Evolutionary conservation across 2,888 invertebrate genomes (phyloP).

Genomic region (Pammene fasciana): DNA sequence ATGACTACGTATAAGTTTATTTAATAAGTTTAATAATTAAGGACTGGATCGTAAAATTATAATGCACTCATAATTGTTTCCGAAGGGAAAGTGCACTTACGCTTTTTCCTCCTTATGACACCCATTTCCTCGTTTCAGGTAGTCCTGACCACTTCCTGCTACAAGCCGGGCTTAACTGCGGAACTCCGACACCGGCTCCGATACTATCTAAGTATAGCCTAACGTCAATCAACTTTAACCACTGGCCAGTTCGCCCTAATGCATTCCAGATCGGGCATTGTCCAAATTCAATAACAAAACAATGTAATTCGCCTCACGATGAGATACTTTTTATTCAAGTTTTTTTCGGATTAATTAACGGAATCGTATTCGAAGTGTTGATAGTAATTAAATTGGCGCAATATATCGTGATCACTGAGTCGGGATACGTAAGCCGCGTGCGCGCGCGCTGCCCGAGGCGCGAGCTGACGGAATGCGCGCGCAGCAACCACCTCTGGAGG

Average conservation of each 20-base stretch:
- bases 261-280: slow-evolving; percentile 74
- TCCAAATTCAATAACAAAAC: slow-evolving; percentile 56
- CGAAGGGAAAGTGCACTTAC: slow-evolving; percentile 70
- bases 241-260: slow-evolving; percentile 64
- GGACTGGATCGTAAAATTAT: not conserved
- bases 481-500: slow-evolving; percentile 70
- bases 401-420: slow-evolving; percentile 30
- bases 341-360: not conserved
- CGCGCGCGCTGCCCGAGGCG: slow-evolving; percentile 76
- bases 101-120: slow-evolving; percentile 79
- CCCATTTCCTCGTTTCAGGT: slow-evolving; percentile 71
- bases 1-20: too few species aligned
- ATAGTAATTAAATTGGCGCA: slow-evolving; percentile 19
- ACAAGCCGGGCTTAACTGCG: slow-evolving; percentile 49
- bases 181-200: slow-evolving; percentile 56
- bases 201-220: slow-evolving; percentile 59
- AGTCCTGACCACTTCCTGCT: slow-evolving; percentile 61
- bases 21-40: not conserved
- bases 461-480: slow-evolving; percentile 77
- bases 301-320: not conserved
- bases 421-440: slow-evolving; percentile 53
- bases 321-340: not conserved
- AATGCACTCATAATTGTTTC: slow-evolving; percentile 36
- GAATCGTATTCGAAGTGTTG: not conserved
- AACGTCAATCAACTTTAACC: slow-evolving; percentile 66